Conservation (phyloP, 2,113 vertebrate genomes). For the Rattus norvegicus region GRCr8 NC_086019.1:53040501-53041000, state of each 20-base stretch:
- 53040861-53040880: constrained; percentile 89
- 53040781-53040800: constrained; percentile 80
- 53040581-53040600: constrained; percentile 56
- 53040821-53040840: constrained; percentile 68
- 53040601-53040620: constrained; percentile 44
- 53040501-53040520: constrained; percentile 95
- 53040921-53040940: constrained; percentile 86
- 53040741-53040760: constrained; percentile 75
- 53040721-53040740: constrained; percentile 68
- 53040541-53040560: constrained; percentile 90
- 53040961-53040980: constrained; percentile 80
- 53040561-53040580: constrained; percentile 84
- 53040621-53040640: constrained; percentile 65
- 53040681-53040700: constrained; percentile 16
- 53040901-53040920: constrained; percentile 85
- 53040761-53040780: constrained; percentile 76
- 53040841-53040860: constrained; percentile 83
- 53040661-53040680: not conserved
- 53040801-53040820: constrained; percentile 62
- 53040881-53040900: constrained; percentile 87
- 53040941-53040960: constrained; percentile 90
- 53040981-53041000: constrained; percentile 84
- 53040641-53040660: constrained; percentile 56
- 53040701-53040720: constrained; percentile 80
- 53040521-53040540: constrained; percentile 88